These are phyloP conservation scores for Argynnis bischoffii DNA, from an alignment of 2,888 invertebrate species.

Conservation along the genomic window DNA sequence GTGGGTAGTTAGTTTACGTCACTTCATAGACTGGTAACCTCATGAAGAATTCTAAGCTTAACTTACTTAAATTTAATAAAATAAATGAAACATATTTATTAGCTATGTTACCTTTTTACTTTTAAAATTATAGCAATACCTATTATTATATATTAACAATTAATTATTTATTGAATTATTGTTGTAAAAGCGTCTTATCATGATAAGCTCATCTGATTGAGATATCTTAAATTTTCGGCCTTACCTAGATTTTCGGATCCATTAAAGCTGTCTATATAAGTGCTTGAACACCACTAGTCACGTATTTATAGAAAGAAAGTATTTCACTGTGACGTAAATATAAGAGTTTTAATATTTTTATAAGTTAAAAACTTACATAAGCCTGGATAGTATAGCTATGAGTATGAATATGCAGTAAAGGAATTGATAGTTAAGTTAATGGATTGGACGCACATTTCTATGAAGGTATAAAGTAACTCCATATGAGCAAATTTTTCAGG, in stretches of 20 bases:
- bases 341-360: too few relatives aligned
- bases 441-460: background rate
- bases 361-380: too few relatives aligned
- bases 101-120: too few relatives aligned
- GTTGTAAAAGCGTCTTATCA: background rate
- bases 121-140: too few relatives aligned
- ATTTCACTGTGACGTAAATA: background rate
- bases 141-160: too few relatives aligned
- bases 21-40: conserved; percentile 2
- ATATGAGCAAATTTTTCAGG: too few relatives aligned
- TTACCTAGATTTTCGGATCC: conserved; percentile 1
- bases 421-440: background rate
- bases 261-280: conserved; percentile 10
- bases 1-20: conserved; percentile 19
- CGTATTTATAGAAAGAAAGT: background rate
- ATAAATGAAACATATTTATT: too few relatives aligned
- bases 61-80: too few relatives aligned
- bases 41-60: too few relatives aligned
- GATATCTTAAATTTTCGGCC: background rate
- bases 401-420: conserved; percentile 8
- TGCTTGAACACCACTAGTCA: background rate
- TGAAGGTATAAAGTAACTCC: background rate
- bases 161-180: too few relatives aligned
- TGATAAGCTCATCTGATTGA: conserved; percentile 1
- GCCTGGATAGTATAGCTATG: too few relatives aligned